Evolutionary conservation across 2,888 invertebrate genomes (phyloP), one percentile per base, ranked within the genome.

Genomic region (Parnassius mnemosyne): DNA sequence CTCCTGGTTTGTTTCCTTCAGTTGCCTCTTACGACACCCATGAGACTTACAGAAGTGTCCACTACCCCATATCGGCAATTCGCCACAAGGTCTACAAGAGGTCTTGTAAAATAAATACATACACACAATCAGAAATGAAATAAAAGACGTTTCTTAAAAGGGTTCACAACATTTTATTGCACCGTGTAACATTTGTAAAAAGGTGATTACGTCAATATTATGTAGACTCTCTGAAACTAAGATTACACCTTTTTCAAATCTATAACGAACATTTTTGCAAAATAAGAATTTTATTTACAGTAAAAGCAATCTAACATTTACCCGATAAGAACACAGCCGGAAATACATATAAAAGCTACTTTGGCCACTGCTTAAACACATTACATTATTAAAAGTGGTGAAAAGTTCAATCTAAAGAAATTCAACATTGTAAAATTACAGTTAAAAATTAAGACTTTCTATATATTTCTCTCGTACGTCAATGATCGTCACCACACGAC

Each of bases 91-190:
- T 34, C 5, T 34, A 7, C 34, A 34, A 7, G 7, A 1, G 7
- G 5, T 34, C 34, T 34, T 34, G 34, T 34, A 34, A 7, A 34
- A 34, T 34, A 1, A 34, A 54, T 9, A 53, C n/a, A 34, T 2
- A 42, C 9, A 16, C 10, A 16, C 44, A 44, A 10, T 44, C 20
- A 25, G 13, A n/a, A 41, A 10, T 42, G n/a, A 55, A 55, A 55
- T 55, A 12, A 55, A 55, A 55, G 20, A 42, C 53, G 42, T 56
- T n/a, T 46, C 12, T 60, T 67, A 74, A 77, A 80, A 78, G 76
- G 78, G 71, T 81, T 87, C 87, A 88, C 87, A 88, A 88, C 87
- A 68, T 83, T 80, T 85, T 89, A 88, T 88, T 89, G 86, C 86
- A 86, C 79, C 77, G 78, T 81, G 78, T 84, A 88, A 88, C 87